These are phyloP conservation scores for Pelochelys cantorii DNA, from an alignment of 2,797 vertebrate genomes.

Conservation along the genomic window DNA sequence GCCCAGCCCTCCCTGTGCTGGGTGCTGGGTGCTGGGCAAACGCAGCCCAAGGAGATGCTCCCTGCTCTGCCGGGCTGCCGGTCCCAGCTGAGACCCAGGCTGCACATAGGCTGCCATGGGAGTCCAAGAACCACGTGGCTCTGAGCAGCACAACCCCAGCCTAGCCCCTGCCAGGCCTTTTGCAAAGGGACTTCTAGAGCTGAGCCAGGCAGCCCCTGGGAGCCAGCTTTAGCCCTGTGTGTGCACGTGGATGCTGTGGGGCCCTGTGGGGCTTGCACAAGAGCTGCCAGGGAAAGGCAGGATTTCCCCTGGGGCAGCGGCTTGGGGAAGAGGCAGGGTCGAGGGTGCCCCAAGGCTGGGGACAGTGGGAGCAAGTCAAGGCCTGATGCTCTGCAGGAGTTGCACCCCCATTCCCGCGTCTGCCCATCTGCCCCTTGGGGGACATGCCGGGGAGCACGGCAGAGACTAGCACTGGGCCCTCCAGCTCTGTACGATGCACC, in stretches of 20 bases:
- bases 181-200: not conserved
- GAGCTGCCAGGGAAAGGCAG: not conserved
- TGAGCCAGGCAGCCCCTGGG: too few relatives aligned
- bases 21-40: not conserved
- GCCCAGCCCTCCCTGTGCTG: too few relatives aligned
- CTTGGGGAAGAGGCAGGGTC: too few relatives aligned
- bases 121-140: too few relatives aligned
- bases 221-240: accelerated
- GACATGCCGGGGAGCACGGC: not conserved
- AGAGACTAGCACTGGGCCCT: not conserved
- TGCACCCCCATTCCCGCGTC: accelerated
- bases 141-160: too few relatives aligned
- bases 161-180: not conserved
- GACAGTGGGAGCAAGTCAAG: not conserved
- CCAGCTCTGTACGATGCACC: not conserved
- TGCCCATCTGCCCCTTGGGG: not conserved
- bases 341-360: not conserved
- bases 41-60: not conserved
- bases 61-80: not conserved
- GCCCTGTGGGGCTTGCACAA: not conserved
- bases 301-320: not conserved
- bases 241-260: too few relatives aligned
- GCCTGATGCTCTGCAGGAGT: not conserved
- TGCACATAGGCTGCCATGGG: too few relatives aligned
- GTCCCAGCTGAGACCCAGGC: not conserved